These are phyloP conservation scores for Capreolus pygargus DNA, from an alignment of 2,113 vertebrate genomes.

Conservation along the genomic window DNA sequence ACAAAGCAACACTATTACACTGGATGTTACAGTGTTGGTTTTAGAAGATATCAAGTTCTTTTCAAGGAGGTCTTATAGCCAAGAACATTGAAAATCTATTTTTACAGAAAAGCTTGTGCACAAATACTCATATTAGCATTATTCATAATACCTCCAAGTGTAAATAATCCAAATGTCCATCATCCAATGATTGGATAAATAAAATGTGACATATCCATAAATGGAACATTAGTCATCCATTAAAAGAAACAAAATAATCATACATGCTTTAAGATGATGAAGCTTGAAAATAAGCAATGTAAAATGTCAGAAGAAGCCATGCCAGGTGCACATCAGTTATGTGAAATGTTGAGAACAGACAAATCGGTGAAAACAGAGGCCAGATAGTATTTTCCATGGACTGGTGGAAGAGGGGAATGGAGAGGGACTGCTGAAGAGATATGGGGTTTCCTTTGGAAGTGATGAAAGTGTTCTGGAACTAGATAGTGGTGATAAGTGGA, in stretches of 20 bases:
- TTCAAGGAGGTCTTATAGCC: not conserved
- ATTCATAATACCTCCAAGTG: not conserved
- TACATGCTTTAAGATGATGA: no score
- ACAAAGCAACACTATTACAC: not conserved
- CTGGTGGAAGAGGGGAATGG: accelerated
- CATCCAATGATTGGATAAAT: not conserved
- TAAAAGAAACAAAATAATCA: not conserved
- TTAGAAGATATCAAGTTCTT: not conserved
- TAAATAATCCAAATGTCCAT: not conserved
- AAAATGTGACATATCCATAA: not conserved
- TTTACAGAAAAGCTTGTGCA: not conserved
- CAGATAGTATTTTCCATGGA: not conserved
- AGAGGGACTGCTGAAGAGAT: not conserved
- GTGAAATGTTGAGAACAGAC: not conserved
- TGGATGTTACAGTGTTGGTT: not conserved
- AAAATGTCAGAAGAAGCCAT: not conserved
- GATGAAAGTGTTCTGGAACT: not conserved
- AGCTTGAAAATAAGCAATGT: not conserved
- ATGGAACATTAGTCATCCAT: not conserved
- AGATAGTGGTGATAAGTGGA: not conserved
- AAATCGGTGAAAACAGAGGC: not conserved
- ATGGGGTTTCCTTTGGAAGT: not conserved
- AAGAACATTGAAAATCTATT: not conserved
- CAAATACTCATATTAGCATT: not conserved
- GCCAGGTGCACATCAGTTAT: not conserved